phyloP scores from a whole-genome alignment of 2,888 invertebrate species.

The Chironomus tentans region DNA sequence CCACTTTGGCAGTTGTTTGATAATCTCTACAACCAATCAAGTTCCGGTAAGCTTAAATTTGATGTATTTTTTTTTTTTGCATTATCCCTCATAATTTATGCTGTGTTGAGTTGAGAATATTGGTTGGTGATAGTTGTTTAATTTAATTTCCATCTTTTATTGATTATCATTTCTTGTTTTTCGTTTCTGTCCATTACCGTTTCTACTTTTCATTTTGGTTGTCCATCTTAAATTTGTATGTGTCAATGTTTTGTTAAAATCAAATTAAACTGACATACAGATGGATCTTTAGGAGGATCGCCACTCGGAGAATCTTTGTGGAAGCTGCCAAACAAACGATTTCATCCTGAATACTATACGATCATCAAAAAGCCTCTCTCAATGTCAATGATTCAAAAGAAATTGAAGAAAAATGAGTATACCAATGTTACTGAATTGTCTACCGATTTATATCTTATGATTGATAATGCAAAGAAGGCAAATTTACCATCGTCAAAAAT shows the following conservation, averaged over 20 bases:
- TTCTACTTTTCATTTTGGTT: conserved; percentile 22
- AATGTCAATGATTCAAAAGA: conserved; percentile 78
- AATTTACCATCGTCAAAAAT: conserved; percentile 71
- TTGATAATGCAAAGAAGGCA: conserved; percentile 91
- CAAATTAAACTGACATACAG: conserved; percentile 38
- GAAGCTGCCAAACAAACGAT: conserved; percentile 81
- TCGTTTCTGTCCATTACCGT: conserved; percentile 30
- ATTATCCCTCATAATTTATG: too few relatives aligned
- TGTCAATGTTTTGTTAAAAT: conserved; percentile 28
- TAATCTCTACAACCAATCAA: conserved; percentile 59
- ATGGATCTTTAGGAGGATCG: conserved; percentile 58
- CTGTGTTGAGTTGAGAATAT: background rate
- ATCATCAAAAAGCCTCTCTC: conserved; percentile 95
- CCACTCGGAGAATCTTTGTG: conserved; percentile 87
- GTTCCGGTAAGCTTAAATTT: conserved; percentile 38
- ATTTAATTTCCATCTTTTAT: background rate
- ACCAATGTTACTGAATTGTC: conserved; percentile 81
- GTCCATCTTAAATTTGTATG: conserved; percentile 27
- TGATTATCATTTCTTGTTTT: conserved; percentile 27
- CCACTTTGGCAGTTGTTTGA: conserved; percentile 89
- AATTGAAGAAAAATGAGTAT: conserved; percentile 72
- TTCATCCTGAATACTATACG: conserved; percentile 95
- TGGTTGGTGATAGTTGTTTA: background rate
- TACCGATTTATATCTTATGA: conserved; percentile 90
- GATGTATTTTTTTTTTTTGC: background rate